These are phyloP conservation scores for Xestobium rufovillosum DNA, from an alignment of 2,888 invertebrate species.

Conservation along the genomic window DNA sequence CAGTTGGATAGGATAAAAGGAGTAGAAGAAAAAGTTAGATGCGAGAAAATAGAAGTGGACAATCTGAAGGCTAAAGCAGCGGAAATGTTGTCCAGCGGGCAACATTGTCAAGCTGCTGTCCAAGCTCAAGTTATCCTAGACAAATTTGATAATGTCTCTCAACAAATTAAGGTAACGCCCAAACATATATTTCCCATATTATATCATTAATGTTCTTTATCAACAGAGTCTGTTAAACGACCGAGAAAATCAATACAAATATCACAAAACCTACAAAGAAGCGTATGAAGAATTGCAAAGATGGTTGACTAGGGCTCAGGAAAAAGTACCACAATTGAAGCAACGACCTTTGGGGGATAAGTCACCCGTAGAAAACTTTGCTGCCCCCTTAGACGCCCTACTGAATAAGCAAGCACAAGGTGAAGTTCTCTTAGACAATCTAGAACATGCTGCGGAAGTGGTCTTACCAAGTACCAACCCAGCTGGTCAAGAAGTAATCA, in stretches of 20 bases:
- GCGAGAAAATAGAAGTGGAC: constrained; percentile 86
- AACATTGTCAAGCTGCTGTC: constrained; percentile 73
- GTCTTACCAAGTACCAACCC: constrained; percentile 75
- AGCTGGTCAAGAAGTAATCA: constrained; percentile 71
- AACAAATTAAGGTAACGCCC: constrained; percentile 57
- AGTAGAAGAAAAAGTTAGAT: constrained; percentile 79
- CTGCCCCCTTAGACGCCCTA: constrained; percentile 76
- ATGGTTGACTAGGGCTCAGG: constrained; percentile 81
- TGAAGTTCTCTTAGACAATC: constrained; percentile 75
- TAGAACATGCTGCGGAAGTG: constrained; percentile 82
- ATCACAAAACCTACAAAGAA: constrained; percentile 84
- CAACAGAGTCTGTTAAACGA: constrained; percentile 59
- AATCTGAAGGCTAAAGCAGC: constrained; percentile 73
- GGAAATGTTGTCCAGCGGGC: constrained; percentile 79
- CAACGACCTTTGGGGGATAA: constrained; percentile 80
- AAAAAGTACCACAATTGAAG: constrained; percentile 81
- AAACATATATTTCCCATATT: constrained; percentile 3
- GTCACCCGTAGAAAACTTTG: constrained; percentile 79
- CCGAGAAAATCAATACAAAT: constrained; percentile 78
- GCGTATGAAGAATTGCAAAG: constrained; percentile 82
- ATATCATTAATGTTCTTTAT: no score
- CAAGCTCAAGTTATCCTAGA: constrained; percentile 81
- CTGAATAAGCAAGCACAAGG: constrained; percentile 88
- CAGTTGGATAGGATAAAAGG: constrained; percentile 80
- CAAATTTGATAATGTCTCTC: constrained; percentile 72